These are phyloP conservation scores for Danaus plexippus DNA, from an alignment of 1,140 invertebrate species.

Conservation along the genomic window DNA sequence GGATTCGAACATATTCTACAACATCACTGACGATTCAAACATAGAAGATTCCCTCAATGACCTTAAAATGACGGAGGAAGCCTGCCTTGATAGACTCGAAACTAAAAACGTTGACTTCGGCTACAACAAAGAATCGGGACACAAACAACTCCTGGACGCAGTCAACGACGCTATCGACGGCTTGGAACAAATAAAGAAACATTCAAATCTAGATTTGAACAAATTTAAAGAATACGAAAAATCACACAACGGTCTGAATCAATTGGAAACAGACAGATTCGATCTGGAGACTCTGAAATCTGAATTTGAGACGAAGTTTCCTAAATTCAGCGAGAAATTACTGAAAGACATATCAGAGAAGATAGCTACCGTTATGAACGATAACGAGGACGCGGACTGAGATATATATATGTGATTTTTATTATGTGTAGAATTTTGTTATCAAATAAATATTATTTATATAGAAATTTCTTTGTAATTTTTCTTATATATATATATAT, in stretches of 20 bases:
- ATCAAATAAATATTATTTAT: no score
- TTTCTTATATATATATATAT: no score
- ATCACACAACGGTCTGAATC: constrained; percentile 28
- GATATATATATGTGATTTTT: no score
- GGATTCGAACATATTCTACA: constrained; percentile 37
- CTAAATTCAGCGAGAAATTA: constrained; percentile 48
- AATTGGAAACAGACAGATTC: constrained; percentile 42
- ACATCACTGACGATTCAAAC: constrained; percentile 38
- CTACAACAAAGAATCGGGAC: constrained; percentile 42
- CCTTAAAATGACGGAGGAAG: constrained; percentile 34
- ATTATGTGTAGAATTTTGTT: no score
- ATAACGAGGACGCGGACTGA: constrained; percentile 16
- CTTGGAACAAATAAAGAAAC: constrained; percentile 49
- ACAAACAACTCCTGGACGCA: constrained; percentile 48
- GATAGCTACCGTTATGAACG: constrained; percentile 35
- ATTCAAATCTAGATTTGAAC: constrained; percentile 41
- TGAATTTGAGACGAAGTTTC: constrained; percentile 48
- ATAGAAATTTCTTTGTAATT: no score
- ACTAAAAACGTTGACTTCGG: constrained; percentile 60
- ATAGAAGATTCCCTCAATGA: constrained; percentile 27
- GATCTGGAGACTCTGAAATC: constrained; percentile 42
- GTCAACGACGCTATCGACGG: constrained; percentile 54
- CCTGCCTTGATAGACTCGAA: constrained; percentile 43
- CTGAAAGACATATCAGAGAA: constrained; percentile 50
- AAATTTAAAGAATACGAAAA: constrained; percentile 50